phyloP scores from a whole-genome alignment of 2,888 invertebrate genomes.

The Oxyteleia sp. region DNA sequence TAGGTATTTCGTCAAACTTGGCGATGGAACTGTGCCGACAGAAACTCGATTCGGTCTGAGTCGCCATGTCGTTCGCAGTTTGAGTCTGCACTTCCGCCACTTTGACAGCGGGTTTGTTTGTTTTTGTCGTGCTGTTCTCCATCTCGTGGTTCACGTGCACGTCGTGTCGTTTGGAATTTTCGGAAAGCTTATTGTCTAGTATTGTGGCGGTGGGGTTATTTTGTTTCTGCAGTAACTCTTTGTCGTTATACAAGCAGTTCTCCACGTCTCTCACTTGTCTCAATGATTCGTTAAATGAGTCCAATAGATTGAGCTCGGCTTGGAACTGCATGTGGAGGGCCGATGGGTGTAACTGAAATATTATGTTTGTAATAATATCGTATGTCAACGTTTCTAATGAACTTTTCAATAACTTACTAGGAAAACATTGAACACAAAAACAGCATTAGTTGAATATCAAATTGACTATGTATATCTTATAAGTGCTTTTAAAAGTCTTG shows the following conservation, averaged over 20 bases:
- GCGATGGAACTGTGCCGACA: conserved; percentile 69
- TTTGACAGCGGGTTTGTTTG: conserved; percentile 78
- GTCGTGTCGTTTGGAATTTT: conserved; percentile 58
- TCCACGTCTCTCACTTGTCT: conserved; percentile 89
- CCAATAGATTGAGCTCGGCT: conserved; percentile 89
- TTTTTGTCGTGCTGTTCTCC: conserved; percentile 73
- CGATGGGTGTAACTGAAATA: conserved; percentile 86
- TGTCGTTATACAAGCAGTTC: conserved; percentile 84
- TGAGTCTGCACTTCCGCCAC: conserved; percentile 86
- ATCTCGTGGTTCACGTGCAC: conserved; percentile 28
- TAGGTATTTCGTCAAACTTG: conserved; percentile 78
- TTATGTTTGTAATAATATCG: too few species aligned
- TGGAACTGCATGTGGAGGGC: conserved; percentile 89
- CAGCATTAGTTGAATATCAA: too few species aligned
- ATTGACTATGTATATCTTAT: too few species aligned
- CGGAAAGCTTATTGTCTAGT: conserved; percentile 38
- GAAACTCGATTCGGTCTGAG: conserved; percentile 83
- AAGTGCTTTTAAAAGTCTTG: too few species aligned
- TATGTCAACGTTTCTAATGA: too few species aligned
- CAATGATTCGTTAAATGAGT: conserved; percentile 90
- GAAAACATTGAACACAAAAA: too few species aligned
- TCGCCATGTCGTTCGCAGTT: conserved; percentile 86
- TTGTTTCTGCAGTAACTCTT: conserved; percentile 77
- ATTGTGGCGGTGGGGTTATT: conserved; percentile 12
- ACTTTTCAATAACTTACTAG: too few species aligned